Evolutionary conservation across 2,888 invertebrate species (phyloP), one percentile per base, ranked within the genome.

Genomic region (Andrena minutula): DNA sequence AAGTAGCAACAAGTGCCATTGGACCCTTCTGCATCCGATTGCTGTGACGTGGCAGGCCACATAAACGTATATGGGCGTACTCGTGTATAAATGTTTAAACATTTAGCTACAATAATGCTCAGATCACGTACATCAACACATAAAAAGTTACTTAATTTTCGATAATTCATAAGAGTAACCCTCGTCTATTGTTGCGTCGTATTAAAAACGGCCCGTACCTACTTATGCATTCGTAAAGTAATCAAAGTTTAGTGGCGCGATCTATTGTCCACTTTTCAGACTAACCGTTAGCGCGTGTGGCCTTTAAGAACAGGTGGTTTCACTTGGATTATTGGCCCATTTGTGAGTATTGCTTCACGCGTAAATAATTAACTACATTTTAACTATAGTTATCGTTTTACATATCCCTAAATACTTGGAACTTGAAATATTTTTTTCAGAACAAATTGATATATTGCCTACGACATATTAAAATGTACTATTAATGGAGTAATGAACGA

Each of bases 231-330:
- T 63, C 28, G 35, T 47, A 51, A 65, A 64, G 61, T 58, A n/a
- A 53, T 32, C 16, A 28, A 72, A 75, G 70, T 61, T 74, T n/a
- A 23, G 78, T 82, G 61, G 81, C 84, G 81, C 84, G 53, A 78
- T 64, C 83, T 84, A 20, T 10, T 56, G 82, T 49, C n/a, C 35
- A 7, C 8, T 20, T 23, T 20, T 7, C 5, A 51, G 20, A 84
- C 61, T 20, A 56, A 8, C 23, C 4, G 10, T 60, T 26, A 64
- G 28, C 53, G 28, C 53, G 53, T 23, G 28, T 63, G 16, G 51
- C 8, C 16, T 65, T 4, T 16, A 28, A 41, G 49, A 65, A 70
- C 70, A 75, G 69, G 77, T 77, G 75, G 72, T 84, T 78, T 35
- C 58, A 26, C 32, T 26, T 10, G 51, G 65, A 71, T 84, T 69